Evolutionary conservation across 2,888 invertebrate genomes (phyloP).

Genomic region (Callimorpha dominula): DNA sequence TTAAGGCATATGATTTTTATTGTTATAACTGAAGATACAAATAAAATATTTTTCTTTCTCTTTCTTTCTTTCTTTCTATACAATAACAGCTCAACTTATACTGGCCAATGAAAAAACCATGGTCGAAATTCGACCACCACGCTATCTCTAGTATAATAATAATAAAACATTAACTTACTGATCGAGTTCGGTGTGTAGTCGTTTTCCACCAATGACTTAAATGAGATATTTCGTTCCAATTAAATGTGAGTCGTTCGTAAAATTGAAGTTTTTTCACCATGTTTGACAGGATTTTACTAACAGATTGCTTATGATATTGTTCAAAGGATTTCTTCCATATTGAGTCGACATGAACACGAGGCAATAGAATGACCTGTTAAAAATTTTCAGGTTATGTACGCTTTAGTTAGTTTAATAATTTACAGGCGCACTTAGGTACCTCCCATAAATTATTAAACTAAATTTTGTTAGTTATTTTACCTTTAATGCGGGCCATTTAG

Average conservation of each 20-base stretch:
- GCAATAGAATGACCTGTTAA: conserved; percentile 75
- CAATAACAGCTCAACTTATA: too few species aligned
- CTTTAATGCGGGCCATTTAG: conserved; percentile 77
- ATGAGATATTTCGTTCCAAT: conserved; percentile 81
- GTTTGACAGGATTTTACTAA: conserved; percentile 70
- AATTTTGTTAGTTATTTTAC: conserved; percentile 45
- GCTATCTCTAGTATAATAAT: neutral
- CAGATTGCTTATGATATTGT: conserved; percentile 69
- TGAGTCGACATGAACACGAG: conserved; percentile 70
- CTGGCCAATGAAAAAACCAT: too few species aligned
- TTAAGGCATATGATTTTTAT: too few species aligned
- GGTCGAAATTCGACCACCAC: too few species aligned
- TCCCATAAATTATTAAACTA: too few species aligned
- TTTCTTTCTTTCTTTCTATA: too few species aligned
- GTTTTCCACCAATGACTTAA: conserved; percentile 77
- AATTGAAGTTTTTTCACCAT: conserved; percentile 78
- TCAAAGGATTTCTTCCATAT: conserved; percentile 75
- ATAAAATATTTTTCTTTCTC: too few species aligned
- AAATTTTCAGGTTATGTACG: conserved; percentile 12
- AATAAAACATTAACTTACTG: conserved; percentile 56
- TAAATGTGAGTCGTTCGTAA: conserved; percentile 74
- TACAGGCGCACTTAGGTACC: too few species aligned
- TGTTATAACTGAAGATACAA: too few species aligned
- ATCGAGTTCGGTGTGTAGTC: conserved; percentile 66
- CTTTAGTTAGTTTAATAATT: neutral